phyloP scores from a whole-genome alignment of 2,797 vertebrate genomes.

The Argentina silus region DNA sequence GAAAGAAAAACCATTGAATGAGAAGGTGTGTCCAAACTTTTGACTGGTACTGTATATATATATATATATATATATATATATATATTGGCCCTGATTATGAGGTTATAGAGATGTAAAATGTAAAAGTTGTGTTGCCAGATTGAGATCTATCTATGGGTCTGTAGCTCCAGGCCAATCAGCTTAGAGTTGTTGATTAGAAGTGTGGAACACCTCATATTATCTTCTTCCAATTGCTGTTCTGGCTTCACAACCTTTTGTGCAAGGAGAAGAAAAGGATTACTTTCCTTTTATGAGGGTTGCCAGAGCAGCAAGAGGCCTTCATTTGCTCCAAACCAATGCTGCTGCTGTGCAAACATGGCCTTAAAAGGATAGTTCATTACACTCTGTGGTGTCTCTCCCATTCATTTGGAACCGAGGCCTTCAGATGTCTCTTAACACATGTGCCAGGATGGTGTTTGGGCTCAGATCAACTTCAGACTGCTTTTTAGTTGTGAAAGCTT shows the following conservation, averaged over 20 bases:
- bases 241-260: constrained; percentile 7
- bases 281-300: constrained; percentile 6
- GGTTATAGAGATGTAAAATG: too few relatives aligned
- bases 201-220: not conserved
- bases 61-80: too few relatives aligned
- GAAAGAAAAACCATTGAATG: too few relatives aligned
- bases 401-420: not conserved
- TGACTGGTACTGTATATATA: too few relatives aligned
- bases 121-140: not conserved
- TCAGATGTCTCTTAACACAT: too few relatives aligned
- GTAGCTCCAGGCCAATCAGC: not conserved
- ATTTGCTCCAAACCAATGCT: constrained; percentile 9
- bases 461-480: not conserved
- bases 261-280: constrained; percentile 35
- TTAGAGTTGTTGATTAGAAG: not conserved
- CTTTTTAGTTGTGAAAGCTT: not conserved
- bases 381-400: not conserved
- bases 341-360: not conserved
- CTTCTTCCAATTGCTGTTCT: not conserved
- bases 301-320: constrained; percentile 6
- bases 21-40: too few relatives aligned
- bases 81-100: too few relatives aligned
- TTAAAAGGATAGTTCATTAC: not conserved
- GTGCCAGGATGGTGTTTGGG: not conserved
- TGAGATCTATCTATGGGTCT: not conserved